Evolutionary conservation across 2,113 vertebrate genomes (phyloP).

Genomic region (Takifugu bimaculatus): DNA sequence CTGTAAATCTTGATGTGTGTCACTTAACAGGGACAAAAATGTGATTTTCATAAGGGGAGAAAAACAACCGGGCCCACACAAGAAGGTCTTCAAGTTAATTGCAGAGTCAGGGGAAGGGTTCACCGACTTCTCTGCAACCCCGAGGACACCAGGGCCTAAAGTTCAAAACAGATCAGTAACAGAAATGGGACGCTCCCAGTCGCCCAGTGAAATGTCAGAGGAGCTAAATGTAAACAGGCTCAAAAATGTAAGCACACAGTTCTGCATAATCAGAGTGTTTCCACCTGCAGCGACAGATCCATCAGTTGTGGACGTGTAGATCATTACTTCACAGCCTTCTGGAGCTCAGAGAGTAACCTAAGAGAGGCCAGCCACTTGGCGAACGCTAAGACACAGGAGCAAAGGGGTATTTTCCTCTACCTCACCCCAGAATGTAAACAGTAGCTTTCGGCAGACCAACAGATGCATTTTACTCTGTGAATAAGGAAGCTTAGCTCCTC

Average conservation of each 20-base stretch:
- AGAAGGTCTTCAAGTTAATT: slow-evolving; percentile 13
- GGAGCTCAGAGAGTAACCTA: slow-evolving; percentile 46
- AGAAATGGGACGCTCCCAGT: slow-evolving; percentile 46
- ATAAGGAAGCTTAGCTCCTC: slow-evolving; percentile 1
- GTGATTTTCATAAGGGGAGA: neutral
- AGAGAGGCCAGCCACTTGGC: slow-evolving; percentile 47
- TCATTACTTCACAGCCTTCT: slow-evolving; percentile 59
- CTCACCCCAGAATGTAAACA: slow-evolving; percentile 51
- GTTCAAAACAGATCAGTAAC: slow-evolving; percentile 46
- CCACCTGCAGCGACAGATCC: slow-evolving; percentile 66
- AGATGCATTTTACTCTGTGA: slow-evolving; percentile 11
- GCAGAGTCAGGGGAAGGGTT: slow-evolving; percentile 1
- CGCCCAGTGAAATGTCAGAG: slow-evolving; percentile 53
- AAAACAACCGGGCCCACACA: slow-evolving; percentile 21
- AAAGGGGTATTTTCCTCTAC: slow-evolving; percentile 44
- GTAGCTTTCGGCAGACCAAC: slow-evolving; percentile 40
- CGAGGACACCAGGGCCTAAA: slow-evolving; percentile 20
- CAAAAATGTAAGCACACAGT: slow-evolving; percentile 57
- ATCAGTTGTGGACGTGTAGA: slow-evolving; percentile 50
- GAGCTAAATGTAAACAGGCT: slow-evolving; percentile 47
- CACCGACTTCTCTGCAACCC: slow-evolving; percentile 28
- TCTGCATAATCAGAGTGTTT: slow-evolving; percentile 67
- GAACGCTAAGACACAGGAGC: slow-evolving; percentile 26
- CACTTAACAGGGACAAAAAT: neutral
- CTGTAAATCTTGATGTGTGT: too few species aligned